A percentile compares a stretch with the other conserved stretches of the same genome.
phyloP scores from a whole-genome alignment of 1,140 invertebrate genomes.

The Pseudomyrmex dendroicus region DNA sequence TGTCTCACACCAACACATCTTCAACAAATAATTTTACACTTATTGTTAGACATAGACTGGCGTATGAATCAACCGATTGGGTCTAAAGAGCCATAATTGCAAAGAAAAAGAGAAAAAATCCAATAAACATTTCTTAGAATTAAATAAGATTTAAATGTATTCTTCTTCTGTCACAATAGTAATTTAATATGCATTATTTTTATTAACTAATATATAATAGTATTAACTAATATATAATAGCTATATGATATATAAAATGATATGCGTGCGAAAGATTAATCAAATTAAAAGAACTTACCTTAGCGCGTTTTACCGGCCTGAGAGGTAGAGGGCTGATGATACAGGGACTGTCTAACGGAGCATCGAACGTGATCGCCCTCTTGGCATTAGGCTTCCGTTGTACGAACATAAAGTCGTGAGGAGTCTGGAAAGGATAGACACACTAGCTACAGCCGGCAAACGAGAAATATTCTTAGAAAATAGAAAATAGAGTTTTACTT shows the following conservation, averaged over 20 bases:
- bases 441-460: constrained; percentile 86
- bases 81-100: no score
- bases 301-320: constrained; percentile 79
- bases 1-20: no score
- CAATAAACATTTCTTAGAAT: neutral
- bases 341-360: constrained; percentile 79
- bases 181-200: no score
- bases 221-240: no score
- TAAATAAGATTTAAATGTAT: neutral
- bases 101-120: no score
- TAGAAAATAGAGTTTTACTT: constrained; percentile 9
- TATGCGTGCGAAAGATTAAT: neutral
- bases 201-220: no score
- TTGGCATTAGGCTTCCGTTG: constrained; percentile 84
- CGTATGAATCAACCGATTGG: no score
- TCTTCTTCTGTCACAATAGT: no score
- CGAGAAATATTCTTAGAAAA: constrained; percentile 68
- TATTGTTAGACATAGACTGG: no score
- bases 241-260: neutral
- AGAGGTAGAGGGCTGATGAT: constrained; percentile 78
- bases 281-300: constrained; percentile 77
- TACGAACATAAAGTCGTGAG: constrained; percentile 83
- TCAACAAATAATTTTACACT: no score
- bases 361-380: constrained; percentile 84
- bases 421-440: constrained; percentile 86